These are phyloP conservation scores for Periophthalmodon schlosseri DNA, from an alignment of 2,113 vertebrate genomes.

Conservation along the genomic window DNA sequence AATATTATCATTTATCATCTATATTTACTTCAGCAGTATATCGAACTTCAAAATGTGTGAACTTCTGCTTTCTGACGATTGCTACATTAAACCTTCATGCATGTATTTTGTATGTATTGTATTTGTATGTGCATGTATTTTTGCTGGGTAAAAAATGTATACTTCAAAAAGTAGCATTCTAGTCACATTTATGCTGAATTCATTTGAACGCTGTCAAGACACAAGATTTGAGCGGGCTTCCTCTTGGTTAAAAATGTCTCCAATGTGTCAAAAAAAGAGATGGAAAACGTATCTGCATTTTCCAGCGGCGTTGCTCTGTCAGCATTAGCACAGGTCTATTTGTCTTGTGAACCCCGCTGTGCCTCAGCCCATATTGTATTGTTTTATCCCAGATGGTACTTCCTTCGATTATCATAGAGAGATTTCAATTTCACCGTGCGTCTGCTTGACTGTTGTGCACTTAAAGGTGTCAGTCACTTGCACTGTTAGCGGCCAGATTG, in stretches of 20 bases:
- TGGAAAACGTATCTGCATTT: slow-evolving; percentile 68
- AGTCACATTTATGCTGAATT: not conserved
- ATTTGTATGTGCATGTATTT: too few relatives aligned
- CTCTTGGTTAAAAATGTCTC: slow-evolving; percentile 58
- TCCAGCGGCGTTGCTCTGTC: slow-evolving; percentile 57
- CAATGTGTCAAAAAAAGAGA: slow-evolving; percentile 55
- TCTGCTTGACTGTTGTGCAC: slow-evolving; percentile 22
- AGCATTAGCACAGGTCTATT: slow-evolving; percentile 68
- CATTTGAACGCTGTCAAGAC: slow-evolving; percentile 39
- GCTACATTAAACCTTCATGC: too few relatives aligned
- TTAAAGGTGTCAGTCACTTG: slow-evolving; percentile 55
- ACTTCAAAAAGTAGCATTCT: not conserved
- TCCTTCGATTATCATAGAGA: not conserved
- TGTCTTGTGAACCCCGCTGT: slow-evolving; percentile 65
- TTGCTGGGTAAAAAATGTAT: not conserved
- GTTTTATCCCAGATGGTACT: slow-evolving; percentile 56
- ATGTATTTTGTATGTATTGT: too few relatives aligned
- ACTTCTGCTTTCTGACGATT: too few relatives aligned
- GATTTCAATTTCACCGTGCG: slow-evolving; percentile 33
- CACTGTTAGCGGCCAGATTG: slow-evolving; percentile 28
- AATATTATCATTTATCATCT: too few relatives aligned
- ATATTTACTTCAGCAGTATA: too few relatives aligned
- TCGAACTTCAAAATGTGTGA: too few relatives aligned
- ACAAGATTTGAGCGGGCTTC: slow-evolving; percentile 59
- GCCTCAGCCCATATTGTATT: slow-evolving; percentile 41